Percentiles rank a stretch among this genome's conserved stretches.
These are phyloP conservation scores for Ormia ochracea DNA, from an alignment of 2,888 invertebrate genomes.

Conservation along the genomic window DNA sequence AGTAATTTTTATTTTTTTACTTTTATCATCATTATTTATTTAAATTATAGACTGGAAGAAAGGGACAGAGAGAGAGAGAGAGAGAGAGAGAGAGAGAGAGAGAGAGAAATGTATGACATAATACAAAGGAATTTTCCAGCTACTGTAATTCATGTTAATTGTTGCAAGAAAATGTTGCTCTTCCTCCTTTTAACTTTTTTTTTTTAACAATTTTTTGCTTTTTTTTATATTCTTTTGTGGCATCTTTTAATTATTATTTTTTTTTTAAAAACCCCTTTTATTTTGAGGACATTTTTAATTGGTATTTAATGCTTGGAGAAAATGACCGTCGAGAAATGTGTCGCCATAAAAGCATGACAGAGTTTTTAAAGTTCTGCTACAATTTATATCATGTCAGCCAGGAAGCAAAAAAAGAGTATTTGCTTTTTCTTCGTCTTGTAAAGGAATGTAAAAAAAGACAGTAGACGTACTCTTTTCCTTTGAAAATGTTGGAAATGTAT, in stretches of 20 bases:
- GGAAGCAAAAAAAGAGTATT: too few species aligned
- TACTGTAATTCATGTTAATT: neutral
- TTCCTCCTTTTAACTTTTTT: neutral
- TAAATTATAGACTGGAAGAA: neutral
- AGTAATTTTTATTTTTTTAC: neutral
- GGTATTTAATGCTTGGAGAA: slow-evolving; percentile 7
- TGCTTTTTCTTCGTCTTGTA: too few species aligned
- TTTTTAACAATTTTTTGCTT: neutral
- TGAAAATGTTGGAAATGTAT: too few species aligned
- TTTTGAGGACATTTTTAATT: slow-evolving; percentile 18
- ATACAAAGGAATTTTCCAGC: neutral
- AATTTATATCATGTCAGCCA: neutral
- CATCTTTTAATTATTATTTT: neutral
- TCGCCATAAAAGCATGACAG: neutral
- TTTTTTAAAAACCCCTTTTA: too few species aligned
- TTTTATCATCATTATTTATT: neutral
- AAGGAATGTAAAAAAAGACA: too few species aligned
- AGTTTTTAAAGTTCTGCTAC: neutral
- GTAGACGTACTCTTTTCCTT: too few species aligned
- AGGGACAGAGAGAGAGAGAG: too few species aligned
- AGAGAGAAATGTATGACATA: neutral
- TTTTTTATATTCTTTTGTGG: neutral
- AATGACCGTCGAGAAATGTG: neutral
- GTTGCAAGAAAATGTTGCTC: neutral
- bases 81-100: too few species aligned